phyloP scores from a whole-genome alignment of 2,888 invertebrate genomes.

The Hirudinaria manillensis region DNA sequence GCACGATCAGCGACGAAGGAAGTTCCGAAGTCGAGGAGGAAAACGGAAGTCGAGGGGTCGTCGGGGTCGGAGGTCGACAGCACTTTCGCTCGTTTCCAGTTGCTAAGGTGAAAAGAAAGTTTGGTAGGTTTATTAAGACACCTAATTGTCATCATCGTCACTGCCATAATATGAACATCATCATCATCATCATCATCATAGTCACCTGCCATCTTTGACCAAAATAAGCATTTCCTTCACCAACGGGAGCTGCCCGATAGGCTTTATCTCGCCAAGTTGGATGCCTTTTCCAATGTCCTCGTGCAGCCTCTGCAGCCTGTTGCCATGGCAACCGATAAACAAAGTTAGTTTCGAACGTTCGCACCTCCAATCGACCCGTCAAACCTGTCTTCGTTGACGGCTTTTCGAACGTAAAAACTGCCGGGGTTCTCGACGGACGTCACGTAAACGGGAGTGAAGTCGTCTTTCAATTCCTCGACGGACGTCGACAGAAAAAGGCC shows the following conservation, averaged over 20 bases:
- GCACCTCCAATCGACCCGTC: background rate
- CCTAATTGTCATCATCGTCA: background rate
- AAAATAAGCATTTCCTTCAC: background rate
- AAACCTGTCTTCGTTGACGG: conserved; percentile 1
- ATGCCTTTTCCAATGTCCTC: conserved; percentile 6
- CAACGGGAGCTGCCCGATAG: background rate
- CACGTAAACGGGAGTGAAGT: conserved; percentile 3
- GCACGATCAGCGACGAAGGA: conserved; percentile 54
- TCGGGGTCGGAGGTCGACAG: conserved; percentile 43
- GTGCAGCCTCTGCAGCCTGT: background rate
- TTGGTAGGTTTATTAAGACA: no score
- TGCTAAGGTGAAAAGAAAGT: conserved; percentile 32
- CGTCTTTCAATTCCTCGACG: conserved; percentile 2
- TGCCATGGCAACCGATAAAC: background rate
- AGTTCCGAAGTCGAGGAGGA: conserved; percentile 65
- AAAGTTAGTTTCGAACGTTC: no score
- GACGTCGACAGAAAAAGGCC: background rate
- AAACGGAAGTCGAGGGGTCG: conserved; percentile 55
- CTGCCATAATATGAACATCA: conserved; percentile 28
- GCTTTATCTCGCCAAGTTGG: no score
- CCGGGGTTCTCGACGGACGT: background rate
- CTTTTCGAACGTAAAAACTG: conserved; percentile 21
- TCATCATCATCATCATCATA: conserved; percentile 18
- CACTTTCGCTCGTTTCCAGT: conserved; percentile 49
- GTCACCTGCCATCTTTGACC: background rate